A percentile compares a stretch with the other conserved stretches of the same genome.
phyloP scores from a whole-genome alignment of 2,888 invertebrate genomes.

The Zhuqinia jingwanae region DNA sequence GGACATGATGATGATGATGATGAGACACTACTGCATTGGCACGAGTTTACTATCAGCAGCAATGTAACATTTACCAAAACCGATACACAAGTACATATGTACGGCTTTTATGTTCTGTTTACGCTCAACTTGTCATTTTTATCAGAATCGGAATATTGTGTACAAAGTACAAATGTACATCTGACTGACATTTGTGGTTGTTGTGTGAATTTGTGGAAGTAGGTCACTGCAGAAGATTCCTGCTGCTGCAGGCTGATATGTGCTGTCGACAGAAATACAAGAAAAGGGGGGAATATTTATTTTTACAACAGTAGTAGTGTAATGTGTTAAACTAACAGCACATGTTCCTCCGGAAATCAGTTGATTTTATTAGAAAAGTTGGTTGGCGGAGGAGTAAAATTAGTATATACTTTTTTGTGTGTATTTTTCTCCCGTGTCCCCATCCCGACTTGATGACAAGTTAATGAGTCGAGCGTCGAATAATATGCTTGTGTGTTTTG shows the following conservation, averaged over 20 bases:
- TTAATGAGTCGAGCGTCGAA: constrained; percentile 1
- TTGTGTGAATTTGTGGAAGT: neutral
- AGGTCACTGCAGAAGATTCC: neutral
- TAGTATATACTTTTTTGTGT: neutral
- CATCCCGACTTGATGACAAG: constrained; percentile 17
- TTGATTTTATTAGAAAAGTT: too few species aligned
- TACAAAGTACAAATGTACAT: too few species aligned
- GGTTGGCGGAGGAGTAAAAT: neutral
- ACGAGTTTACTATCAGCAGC: constrained; percentile 11
- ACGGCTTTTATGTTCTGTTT: neutral
- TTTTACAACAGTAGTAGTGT: neutral
- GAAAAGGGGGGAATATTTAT: neutral
- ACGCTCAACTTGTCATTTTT: neutral
- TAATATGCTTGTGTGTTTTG: too few species aligned
- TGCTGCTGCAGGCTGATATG: neutral
- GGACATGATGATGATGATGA: too few species aligned
- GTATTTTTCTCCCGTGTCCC: neutral
- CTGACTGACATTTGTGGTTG: neutral
- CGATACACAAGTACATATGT: too few species aligned
- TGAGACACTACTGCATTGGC: too few species aligned
- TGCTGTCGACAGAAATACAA: neutral
- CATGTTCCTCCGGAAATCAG: neutral
- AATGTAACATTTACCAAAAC: neutral
- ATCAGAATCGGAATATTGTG: too few species aligned
- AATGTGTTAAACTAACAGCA: constrained; percentile 23